Conservation (phyloP, 2,888 invertebrate species). For the Alcis repandata region DNA sequence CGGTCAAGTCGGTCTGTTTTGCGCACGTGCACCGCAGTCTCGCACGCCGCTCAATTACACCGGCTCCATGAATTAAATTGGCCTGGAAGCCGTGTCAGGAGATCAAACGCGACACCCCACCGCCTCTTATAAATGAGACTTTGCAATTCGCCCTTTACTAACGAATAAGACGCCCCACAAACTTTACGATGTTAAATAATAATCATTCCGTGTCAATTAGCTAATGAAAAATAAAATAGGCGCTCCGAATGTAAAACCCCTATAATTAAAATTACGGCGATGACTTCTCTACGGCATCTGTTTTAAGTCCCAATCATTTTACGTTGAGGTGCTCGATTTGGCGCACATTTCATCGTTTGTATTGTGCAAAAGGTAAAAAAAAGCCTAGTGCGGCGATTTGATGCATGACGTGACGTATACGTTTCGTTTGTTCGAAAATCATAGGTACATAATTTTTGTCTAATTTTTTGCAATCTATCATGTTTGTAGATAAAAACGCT, state of each 20-base stretch:
- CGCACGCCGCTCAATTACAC: slow-evolving; percentile 74
- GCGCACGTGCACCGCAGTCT: slow-evolving; percentile 72
- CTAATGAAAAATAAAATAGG: slow-evolving; percentile 85
- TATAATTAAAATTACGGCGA: slow-evolving; percentile 82
- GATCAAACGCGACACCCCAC: slow-evolving; percentile 74
- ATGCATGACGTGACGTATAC: slow-evolving; percentile 11
- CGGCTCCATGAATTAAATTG: slow-evolving; percentile 80
- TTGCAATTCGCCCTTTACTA: slow-evolving; percentile 65
- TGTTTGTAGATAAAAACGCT: background rate
- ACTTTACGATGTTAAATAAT: slow-evolving; percentile 81
- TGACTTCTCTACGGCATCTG: slow-evolving; percentile 74
- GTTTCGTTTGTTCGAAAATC: slow-evolving; percentile 2
- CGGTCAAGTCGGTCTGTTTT: slow-evolving; percentile 80
- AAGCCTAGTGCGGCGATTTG: slow-evolving; percentile 1
- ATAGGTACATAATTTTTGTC: background rate
- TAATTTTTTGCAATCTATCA: background rate
- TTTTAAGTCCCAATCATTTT: slow-evolving; percentile 58
- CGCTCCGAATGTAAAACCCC: slow-evolving; percentile 66
- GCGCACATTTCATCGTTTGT: slow-evolving; percentile 5
- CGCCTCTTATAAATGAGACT: slow-evolving; percentile 58
- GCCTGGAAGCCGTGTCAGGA: slow-evolving; percentile 64
- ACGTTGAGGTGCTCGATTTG: slow-evolving; percentile 18
- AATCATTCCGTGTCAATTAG: slow-evolving; percentile 85
- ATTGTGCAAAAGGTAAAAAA: background rate
- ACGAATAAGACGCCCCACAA: slow-evolving; percentile 56